A percentile compares a stretch with the other conserved stretches of the same genome.
phyloP scores from a whole-genome alignment of 2,797 vertebrate species.

The Syngnathus acus region DNA sequence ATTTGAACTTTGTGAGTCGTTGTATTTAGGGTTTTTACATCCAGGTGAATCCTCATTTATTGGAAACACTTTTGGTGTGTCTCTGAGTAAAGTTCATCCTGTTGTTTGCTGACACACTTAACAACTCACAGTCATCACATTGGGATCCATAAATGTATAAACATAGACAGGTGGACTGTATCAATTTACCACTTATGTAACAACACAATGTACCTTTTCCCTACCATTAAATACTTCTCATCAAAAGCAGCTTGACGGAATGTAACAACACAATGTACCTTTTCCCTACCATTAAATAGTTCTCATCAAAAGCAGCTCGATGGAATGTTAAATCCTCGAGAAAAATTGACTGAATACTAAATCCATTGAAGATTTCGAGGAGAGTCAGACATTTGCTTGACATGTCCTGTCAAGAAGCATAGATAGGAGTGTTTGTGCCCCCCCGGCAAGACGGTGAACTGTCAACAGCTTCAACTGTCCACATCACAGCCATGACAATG shows the following conservation, averaged over 20 bases:
- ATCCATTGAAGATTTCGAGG: neutral
- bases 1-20: too few relatives aligned
- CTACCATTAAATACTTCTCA: too few relatives aligned
- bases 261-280: neutral
- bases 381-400: conserved; percentile 21
- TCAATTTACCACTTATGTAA: neutral
- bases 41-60: neutral
- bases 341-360: too few relatives aligned
- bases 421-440: conserved; percentile 12
- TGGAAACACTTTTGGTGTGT: neutral
- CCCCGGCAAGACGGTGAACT: conserved; percentile 38
- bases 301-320: too few relatives aligned
- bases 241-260: too few relatives aligned
- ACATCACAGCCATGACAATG: conserved; percentile 42
- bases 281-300: too few relatives aligned
- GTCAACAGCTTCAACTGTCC: conserved; percentile 48
- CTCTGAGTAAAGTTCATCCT: neutral
- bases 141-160: conserved; percentile 5
- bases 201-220: neutral
- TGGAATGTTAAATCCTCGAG: too few relatives aligned
- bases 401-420: neutral
- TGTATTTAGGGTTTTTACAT: neutral
- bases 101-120: neutral
- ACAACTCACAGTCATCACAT: neutral
- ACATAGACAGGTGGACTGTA: neutral